Percentiles rank a stretch among this genome's conserved stretches.
phyloP scores from a whole-genome alignment of 1,140 invertebrate species.

The Papilio glaucus region DNA sequence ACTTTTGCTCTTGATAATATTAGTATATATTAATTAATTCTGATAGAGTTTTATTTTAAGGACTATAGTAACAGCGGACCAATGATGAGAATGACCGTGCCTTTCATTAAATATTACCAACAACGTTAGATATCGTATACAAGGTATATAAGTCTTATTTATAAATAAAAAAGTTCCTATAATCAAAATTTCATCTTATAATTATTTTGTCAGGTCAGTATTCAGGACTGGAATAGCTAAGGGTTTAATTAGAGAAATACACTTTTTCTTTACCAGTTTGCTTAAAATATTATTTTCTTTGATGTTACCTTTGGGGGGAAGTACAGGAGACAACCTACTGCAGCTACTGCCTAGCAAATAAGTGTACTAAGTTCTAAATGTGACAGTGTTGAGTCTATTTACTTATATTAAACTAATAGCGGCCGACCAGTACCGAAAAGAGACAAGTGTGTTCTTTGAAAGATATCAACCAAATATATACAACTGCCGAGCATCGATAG shows the following conservation, averaged over 20 bases:
- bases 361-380: too few species aligned
- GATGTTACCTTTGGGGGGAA: not conserved
- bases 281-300: constrained; percentile 6
- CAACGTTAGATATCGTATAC: constrained; percentile 6
- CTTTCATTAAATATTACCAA: constrained; percentile 22
- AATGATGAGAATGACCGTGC: not conserved
- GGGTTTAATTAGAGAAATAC: not conserved
- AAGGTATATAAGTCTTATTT: constrained; percentile 39
- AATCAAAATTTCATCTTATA: constrained; percentile 34
- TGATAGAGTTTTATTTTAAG: not conserved
- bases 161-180: constrained; percentile 48
- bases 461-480: too few species aligned
- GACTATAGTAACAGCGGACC: not conserved
- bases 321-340: too few species aligned
- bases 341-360: too few species aligned
- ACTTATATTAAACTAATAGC: too few species aligned
- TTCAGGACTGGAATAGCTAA: constrained; percentile 19
- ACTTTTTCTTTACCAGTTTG: constrained; percentile 19
- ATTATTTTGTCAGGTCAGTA: constrained; percentile 21
- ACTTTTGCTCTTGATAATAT: too few species aligned
- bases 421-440: too few species aligned
- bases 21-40: not conserved
- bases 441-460: too few species aligned
- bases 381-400: too few species aligned
- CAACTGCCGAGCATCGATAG: too few species aligned